phyloP scores from a whole-genome alignment of 2,113 vertebrate species.

The Riparia riparia region DNA sequence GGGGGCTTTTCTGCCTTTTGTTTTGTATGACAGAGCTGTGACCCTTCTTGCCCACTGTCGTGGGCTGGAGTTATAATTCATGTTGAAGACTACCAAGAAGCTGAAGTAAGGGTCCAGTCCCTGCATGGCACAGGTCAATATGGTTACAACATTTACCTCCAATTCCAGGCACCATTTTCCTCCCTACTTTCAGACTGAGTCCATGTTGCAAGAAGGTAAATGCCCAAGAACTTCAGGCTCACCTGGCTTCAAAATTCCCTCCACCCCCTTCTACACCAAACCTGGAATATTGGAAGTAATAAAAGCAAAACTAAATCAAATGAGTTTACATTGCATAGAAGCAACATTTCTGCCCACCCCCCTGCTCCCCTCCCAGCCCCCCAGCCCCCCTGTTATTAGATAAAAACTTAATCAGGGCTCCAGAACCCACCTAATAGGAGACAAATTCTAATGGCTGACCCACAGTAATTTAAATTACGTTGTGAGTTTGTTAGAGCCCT shows the following conservation, averaged over 20 bases:
- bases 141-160: background rate
- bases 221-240: background rate
- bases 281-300: background rate
- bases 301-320: background rate
- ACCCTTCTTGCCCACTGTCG: background rate
- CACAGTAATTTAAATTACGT: background rate
- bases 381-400: background rate
- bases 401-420: background rate
- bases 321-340: background rate
- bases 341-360: background rate
- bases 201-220: background rate
- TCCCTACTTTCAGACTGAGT: background rate
- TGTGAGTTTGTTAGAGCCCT: background rate
- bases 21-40: background rate
- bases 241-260: background rate
- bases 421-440: background rate
- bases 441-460: background rate
- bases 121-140: background rate
- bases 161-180: background rate
- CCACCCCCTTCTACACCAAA: background rate
- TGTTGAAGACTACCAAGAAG: background rate
- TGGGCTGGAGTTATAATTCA: background rate
- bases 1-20: rapidly evolving
- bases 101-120: background rate
- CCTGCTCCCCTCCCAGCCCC: rapidly evolving